These are phyloP conservation scores for Cylloceria caligata DNA, from an alignment of 2,888 invertebrate species.

Conservation along the genomic window DNA sequence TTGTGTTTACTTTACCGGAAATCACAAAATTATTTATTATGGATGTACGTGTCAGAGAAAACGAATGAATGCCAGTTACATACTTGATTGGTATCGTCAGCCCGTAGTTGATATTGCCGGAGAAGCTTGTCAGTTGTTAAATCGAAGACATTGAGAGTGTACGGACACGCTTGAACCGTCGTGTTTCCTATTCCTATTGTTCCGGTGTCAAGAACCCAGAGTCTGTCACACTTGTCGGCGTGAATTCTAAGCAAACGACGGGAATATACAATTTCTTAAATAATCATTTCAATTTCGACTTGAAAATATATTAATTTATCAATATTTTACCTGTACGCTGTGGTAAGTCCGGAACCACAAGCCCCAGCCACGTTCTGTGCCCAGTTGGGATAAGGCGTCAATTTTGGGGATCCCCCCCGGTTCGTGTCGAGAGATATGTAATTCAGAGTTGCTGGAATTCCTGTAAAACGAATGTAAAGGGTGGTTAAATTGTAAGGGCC, in stretches of 20 bases:
- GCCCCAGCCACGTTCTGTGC: slow-evolving; percentile 91
- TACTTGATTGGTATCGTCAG: slow-evolving; percentile 90
- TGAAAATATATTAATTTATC: neutral
- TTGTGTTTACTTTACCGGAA: neutral
- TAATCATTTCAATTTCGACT: neutral
- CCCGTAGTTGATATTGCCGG: slow-evolving; percentile 89
- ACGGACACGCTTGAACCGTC: slow-evolving; percentile 92
- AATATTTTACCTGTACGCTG: slow-evolving; percentile 87
- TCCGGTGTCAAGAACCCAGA: slow-evolving; percentile 94
- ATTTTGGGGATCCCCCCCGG: slow-evolving; percentile 89
- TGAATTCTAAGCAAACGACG: slow-evolving; percentile 86
- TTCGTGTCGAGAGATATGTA: slow-evolving; percentile 90
- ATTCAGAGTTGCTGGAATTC: slow-evolving; percentile 93
- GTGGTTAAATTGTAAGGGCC: no score
- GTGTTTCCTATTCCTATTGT: slow-evolving; percentile 92
- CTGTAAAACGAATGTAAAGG: slow-evolving; percentile 84
- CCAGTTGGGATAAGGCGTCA: slow-evolving; percentile 93
- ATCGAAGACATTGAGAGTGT: slow-evolving; percentile 92
- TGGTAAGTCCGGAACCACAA: slow-evolving; percentile 90
- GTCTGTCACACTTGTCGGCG: slow-evolving; percentile 91
- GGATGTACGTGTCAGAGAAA: neutral
- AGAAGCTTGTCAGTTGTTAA: slow-evolving; percentile 90
- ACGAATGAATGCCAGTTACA: slow-evolving; percentile 8
- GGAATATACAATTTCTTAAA: neutral
- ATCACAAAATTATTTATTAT: neutral